Evolutionary conservation across 1,140 invertebrate genomes (phyloP).

Genomic region (Caenorhabditis tropicalis): DNA sequence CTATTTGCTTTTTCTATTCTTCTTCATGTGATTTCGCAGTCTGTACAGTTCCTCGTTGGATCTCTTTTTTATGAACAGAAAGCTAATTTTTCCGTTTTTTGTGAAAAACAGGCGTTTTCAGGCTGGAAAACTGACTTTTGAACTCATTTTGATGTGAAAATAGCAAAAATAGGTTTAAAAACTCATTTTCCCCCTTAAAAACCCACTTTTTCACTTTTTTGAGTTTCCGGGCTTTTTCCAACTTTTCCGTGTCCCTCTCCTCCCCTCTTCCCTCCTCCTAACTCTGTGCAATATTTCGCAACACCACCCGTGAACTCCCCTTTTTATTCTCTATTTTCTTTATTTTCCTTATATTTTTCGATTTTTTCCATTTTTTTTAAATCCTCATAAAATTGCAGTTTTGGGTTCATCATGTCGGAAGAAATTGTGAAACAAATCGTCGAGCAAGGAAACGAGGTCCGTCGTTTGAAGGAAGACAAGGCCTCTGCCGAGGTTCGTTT

Average conservation of each 20-base stretch:
- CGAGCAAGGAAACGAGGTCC: slow-evolving; percentile 74
- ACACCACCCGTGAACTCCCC: not conserved
- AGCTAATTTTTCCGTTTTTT: too few species aligned
- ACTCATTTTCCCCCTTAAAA: too few species aligned
- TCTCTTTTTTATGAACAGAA: not conserved
- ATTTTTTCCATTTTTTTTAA: not conserved
- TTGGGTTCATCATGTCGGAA: not conserved
- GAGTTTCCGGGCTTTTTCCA: not conserved
- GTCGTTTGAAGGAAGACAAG: slow-evolving; percentile 77
- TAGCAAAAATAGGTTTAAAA: too few species aligned
- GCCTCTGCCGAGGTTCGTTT: slow-evolving; percentile 68
- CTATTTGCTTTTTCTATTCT: not conserved
- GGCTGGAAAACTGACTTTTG: too few species aligned
- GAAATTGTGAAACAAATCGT: slow-evolving; percentile 73
- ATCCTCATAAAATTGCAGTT: not conserved
- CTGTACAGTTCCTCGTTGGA: not conserved
- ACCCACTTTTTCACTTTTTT: too few species aligned
- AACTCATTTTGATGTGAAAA: too few species aligned
- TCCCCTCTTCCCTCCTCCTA: not conserved
- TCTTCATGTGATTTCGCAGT: not conserved
- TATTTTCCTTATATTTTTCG: not conserved
- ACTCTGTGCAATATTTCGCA: slow-evolving; percentile 14
- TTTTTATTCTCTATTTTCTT: not conserved
- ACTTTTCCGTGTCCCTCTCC: not conserved
- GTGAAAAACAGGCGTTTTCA: too few species aligned